Evolutionary conservation across 2,797 vertebrate species (phyloP).

Genomic region (Helostoma temminkii): DNA sequence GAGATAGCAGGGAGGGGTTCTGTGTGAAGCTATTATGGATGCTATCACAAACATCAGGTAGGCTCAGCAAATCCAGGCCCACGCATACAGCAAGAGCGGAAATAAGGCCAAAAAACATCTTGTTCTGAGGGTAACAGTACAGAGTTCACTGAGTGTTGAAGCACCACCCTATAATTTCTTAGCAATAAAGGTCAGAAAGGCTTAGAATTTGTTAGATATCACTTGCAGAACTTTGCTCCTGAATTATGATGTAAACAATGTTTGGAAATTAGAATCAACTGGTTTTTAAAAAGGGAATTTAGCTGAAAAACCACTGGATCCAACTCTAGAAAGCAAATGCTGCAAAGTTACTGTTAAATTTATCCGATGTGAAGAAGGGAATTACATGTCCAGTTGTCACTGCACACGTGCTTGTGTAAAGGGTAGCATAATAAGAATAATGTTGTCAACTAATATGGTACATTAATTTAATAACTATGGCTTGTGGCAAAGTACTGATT

Average conservation of each 20-base stretch:
- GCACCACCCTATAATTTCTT: slow-evolving; percentile 33
- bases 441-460: not conserved
- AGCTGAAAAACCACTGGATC: slow-evolving; percentile 37
- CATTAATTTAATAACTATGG: not conserved
- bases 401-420: not conserved
- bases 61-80: slow-evolving; percentile 79
- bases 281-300: slow-evolving; percentile 35
- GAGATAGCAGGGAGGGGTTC: slow-evolving; percentile 73
- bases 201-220: slow-evolving; percentile 41
- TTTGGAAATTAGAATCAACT: slow-evolving; percentile 26
- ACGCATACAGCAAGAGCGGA: slow-evolving; percentile 36
- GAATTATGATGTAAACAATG: slow-evolving; percentile 37
- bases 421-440: not conserved
- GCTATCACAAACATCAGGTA: slow-evolving; percentile 82
- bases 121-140: slow-evolving; percentile 56
- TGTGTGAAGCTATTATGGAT: slow-evolving; percentile 78
- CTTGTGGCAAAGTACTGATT: not conserved
- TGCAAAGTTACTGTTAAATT: slow-evolving; percentile 17
- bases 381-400: not conserved
- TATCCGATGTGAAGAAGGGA: slow-evolving; percentile 1
- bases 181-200: slow-evolving; percentile 45
- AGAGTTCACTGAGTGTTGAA: slow-evolving; percentile 48
- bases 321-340: slow-evolving; percentile 16
- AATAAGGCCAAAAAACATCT: slow-evolving; percentile 66
- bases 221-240: slow-evolving; percentile 23